These are phyloP conservation scores for Morus bassanus DNA, from an alignment of 2,797 vertebrate species.

Conservation along the genomic window DNA sequence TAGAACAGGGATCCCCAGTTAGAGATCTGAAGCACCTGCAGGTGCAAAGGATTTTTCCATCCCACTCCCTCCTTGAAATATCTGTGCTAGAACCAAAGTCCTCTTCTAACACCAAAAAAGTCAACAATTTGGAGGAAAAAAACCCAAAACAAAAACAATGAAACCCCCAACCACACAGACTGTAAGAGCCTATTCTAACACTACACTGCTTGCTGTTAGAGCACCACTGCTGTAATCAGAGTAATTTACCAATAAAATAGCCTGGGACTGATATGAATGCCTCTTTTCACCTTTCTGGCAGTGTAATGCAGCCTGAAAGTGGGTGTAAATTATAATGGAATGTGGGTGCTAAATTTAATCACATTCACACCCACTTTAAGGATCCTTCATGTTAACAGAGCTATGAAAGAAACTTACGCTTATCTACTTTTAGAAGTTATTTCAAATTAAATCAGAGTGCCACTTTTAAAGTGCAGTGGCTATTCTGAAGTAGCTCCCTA, in stretches of 20 bases:
- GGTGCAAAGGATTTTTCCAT: conserved; percentile 50
- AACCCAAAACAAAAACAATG: not conserved
- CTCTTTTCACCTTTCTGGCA: not conserved
- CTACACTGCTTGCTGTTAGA: not conserved
- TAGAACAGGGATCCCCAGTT: conserved; percentile 57
- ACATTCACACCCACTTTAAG: not conserved
- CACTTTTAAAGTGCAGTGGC: not conserved
- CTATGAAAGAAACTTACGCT: not conserved
- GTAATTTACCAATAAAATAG: not conserved
- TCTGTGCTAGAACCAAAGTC: not conserved
- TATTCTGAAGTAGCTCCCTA: not conserved
- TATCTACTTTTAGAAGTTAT: not conserved
- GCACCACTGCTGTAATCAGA: not conserved
- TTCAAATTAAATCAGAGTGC: not conserved
- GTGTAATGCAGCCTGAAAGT: not conserved
- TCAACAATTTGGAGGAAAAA: not conserved
- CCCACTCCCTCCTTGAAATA: not conserved
- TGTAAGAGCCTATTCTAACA: not conserved
- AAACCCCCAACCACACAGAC: not conserved
- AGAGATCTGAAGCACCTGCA: conserved; percentile 45
- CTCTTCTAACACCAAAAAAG: not conserved
- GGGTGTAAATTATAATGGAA: not conserved
- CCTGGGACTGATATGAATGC: not conserved
- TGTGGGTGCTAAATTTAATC: not conserved
- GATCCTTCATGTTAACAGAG: not conserved